Percentiles rank a stretch among this genome's conserved stretches.
Evolutionary conservation across 2,797 vertebrate species (phyloP).

Genomic region (Rhinella marina): DNA sequence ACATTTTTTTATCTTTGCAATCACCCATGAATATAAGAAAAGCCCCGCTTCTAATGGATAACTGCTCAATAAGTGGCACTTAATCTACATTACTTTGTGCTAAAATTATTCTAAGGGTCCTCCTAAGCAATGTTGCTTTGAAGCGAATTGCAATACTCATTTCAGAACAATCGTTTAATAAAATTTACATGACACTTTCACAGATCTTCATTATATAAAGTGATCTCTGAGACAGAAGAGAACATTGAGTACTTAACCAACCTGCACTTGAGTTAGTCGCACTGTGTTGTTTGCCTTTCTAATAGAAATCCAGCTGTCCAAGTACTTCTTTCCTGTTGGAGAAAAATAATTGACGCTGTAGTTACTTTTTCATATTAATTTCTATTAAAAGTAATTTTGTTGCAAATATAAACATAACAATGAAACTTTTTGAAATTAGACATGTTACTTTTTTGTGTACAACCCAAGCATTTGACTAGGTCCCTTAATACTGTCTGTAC

Average conservation of each 20-base stretch:
- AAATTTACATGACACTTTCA: conserved; percentile 62
- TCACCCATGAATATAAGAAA: conserved; percentile 62
- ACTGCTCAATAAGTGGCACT: conserved; percentile 73
- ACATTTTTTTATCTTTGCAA: conserved; percentile 65
- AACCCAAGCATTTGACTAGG: neutral
- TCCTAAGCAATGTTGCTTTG: conserved; percentile 71
- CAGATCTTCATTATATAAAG: conserved; percentile 62
- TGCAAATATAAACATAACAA: conserved; percentile 1
- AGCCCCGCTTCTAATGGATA: conserved; percentile 70
- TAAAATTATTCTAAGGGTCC: conserved; percentile 73
- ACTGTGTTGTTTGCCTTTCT: conserved; percentile 53
- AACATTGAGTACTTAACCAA: conserved; percentile 52
- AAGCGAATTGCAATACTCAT: conserved; percentile 69
- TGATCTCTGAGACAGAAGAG: conserved; percentile 49
- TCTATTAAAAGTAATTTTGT: neutral
- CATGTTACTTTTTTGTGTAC: neutral
- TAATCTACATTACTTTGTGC: conserved; percentile 76
- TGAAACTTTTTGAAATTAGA: conserved; percentile 9
- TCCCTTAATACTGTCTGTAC: neutral
- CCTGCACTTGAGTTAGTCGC: conserved; percentile 50
- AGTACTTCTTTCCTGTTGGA: conserved; percentile 21
- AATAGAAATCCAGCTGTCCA: conserved; percentile 28
- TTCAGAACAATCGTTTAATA: conserved; percentile 63
- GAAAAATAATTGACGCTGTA: conserved; percentile 2
- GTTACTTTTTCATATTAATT: conserved; percentile 14